These are phyloP conservation scores for Thryonomys swinderianus DNA, from an alignment of 2,113 vertebrate genomes.

Conservation along the genomic window DNA sequence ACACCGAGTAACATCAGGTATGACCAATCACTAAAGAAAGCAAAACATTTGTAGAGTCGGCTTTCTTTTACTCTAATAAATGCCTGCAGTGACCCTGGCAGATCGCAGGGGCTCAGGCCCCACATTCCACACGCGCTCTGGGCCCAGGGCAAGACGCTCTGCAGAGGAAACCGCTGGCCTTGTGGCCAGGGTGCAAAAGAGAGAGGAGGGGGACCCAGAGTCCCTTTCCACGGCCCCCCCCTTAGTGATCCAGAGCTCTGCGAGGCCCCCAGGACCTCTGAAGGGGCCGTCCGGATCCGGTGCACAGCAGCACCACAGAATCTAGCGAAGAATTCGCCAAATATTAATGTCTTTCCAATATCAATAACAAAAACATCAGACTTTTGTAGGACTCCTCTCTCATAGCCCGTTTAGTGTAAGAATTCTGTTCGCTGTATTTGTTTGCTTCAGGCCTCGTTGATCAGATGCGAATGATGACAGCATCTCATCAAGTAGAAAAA, in stretches of 20 bases:
- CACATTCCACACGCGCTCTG: too few species aligned
- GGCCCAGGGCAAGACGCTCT: background rate
- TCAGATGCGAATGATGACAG: background rate
- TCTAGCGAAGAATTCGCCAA: background rate
- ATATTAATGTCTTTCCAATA: background rate
- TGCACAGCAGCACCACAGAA: background rate
- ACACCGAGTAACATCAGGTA: background rate
- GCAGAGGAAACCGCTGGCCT: background rate
- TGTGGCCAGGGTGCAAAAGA: background rate
- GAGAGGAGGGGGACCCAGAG: background rate
- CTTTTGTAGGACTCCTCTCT: background rate
- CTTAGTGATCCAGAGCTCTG: background rate
- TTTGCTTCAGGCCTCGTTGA: background rate
- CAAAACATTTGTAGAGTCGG: background rate
- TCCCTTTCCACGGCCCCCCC: too few species aligned
- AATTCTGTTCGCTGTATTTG: background rate
- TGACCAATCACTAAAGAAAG: background rate
- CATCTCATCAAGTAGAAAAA: conserved; percentile 1
- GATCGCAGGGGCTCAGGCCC: background rate
- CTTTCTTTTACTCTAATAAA: background rate
- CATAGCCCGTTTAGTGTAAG: too few species aligned
- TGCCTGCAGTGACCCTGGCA: background rate
- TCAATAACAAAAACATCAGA: background rate
- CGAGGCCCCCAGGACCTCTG: too few species aligned
- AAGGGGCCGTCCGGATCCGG: background rate